Evolutionary conservation across 1,140 invertebrate genomes (phyloP), one percentile per base, ranked within the genome.

Genomic region (Parapsyche elsis): DNA sequence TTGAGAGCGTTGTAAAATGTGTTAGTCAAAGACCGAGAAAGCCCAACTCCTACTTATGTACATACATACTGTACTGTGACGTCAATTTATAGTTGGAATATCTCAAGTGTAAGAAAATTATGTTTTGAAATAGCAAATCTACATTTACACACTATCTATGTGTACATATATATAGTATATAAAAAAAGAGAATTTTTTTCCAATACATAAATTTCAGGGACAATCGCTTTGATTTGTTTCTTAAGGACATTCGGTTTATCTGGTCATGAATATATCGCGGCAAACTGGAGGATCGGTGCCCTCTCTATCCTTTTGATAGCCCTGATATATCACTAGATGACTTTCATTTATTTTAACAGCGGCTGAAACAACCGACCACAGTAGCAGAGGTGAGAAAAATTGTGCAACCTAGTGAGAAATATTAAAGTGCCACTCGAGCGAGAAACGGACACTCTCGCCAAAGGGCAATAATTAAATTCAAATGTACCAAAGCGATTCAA

Each of bases 301-400:
- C 57, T 19, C 57, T 61, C 57, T 21, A 61, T 61, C 57, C 16
- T 9, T 61, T 61, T 61, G 57, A 61, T 61, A 61, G 57, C 57
- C 57, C 57, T 61, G 57, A 61, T 61, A 61, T 61, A 61, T 61
- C 57, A 61, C 57, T 61, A 61, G 57, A 61, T 61, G 57, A 61
- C 57, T 61, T 61, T 61, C 57, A 61, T 61, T 61, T 61, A 61
- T 61, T 21, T 9, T 9, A 61, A 61, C 57, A 5, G n/a, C 30
- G 30, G 16, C 19, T 21, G 9, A 61, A 61, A 61, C 57, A 61
- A 61, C 57, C 57, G 57, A 12, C 16, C 30, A 9, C 57, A 38
- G 30, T n/a, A 38, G 2, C 30, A 38, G 1, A 61, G 57, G 57
- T 61, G 57, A 61, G 57, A 61, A 61, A 61, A 61, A 21, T 19